Evolutionary conservation across 2,888 invertebrate genomes (phyloP), one percentile per base, ranked within the genome.

Genomic region (Acronicta alni): DNA sequence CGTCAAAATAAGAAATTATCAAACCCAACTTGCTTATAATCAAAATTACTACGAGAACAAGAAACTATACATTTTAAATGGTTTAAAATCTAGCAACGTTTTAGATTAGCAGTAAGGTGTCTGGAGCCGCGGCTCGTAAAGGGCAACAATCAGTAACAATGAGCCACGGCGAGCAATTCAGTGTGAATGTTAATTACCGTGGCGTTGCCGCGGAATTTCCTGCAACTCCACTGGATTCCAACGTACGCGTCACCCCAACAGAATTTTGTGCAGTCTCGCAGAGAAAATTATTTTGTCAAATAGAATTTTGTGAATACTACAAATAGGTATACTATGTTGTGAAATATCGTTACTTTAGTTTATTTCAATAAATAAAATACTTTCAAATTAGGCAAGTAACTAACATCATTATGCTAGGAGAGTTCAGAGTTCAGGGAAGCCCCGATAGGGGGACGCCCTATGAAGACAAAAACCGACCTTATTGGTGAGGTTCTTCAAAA

Each of bases 131-230:
- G 12, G 52, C 43, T 43, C 12, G 39, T 9, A 7, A 23, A 62
- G n/a, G 30, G 30, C 12, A 30, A 57, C 51, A 54, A 37, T 16
- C 18, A 17, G 41, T 55, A 57, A 60, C 43, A 52, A 26, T 37
- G 46, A 63, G 58, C 39, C 47, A 53, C 58, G 37, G 39, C 37
- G 43, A 58, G 46, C 57, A 61, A 67, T 62, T 51, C 66, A 46
- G 42, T 61, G 61, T 52, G 60, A 72, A 75, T 71, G 71, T 75
- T 77, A 77, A 77, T 77, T 73, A 55, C 57, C 54, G 52, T 60
- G 75, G 66, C 75, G 62, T 61, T 47, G 61, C 61, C 48, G 59
- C 62, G 73, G 77, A 70, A 76, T 77, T 77, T 77, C 77, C 75
- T 77, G 77, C 77, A 72, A 77, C 70, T 75, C 64, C 47, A 49